phyloP scores from a whole-genome alignment of 2,113 vertebrate species.

The Cyrtonyx montezumae region DNA sequence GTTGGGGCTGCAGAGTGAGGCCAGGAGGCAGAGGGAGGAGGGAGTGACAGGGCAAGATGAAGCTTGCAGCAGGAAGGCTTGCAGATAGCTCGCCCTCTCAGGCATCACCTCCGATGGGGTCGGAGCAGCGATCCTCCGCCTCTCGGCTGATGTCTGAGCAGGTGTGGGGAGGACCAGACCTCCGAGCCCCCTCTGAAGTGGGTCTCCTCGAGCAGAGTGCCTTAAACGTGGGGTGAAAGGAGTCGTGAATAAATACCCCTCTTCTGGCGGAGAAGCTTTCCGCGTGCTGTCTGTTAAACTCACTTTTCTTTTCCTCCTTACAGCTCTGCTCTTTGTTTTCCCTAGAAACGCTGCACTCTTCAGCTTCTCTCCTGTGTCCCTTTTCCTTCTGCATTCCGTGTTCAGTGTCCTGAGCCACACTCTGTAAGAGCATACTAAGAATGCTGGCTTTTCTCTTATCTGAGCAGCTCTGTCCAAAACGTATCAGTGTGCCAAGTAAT shows the following conservation, averaged over 20 bases:
- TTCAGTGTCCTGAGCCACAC: neutral
- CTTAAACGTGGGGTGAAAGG: neutral
- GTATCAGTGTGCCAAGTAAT: neutral
- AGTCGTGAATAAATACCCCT: neutral
- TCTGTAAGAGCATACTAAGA: neutral
- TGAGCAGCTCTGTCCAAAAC: neutral
- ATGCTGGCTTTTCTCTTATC: neutral
- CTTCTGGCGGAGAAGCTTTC: neutral
- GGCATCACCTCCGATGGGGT: neutral
- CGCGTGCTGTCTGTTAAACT: neutral
- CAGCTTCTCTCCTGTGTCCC: neutral
- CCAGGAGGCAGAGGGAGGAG: neutral
- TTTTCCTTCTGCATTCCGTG: neutral
- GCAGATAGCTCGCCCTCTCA: slow-evolving; percentile 6
- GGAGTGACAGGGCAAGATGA: slow-evolving; percentile 59
- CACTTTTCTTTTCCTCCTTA: neutral
- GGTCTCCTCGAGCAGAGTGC: neutral
- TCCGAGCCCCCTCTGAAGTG: neutral
- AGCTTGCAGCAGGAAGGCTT: slow-evolving; percentile 28
- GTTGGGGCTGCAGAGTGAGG: neutral
- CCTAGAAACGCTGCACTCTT: neutral
- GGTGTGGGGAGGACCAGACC: neutral
- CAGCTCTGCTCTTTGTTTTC: fast-evolving
- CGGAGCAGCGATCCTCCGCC: neutral
- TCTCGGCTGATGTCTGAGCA: neutral